A percentile compares a stretch with the other conserved stretches of the same genome.
Conservation (phyloP, 2,797 vertebrate genomes). For the Xiphophorus birchmanni region DNA sequence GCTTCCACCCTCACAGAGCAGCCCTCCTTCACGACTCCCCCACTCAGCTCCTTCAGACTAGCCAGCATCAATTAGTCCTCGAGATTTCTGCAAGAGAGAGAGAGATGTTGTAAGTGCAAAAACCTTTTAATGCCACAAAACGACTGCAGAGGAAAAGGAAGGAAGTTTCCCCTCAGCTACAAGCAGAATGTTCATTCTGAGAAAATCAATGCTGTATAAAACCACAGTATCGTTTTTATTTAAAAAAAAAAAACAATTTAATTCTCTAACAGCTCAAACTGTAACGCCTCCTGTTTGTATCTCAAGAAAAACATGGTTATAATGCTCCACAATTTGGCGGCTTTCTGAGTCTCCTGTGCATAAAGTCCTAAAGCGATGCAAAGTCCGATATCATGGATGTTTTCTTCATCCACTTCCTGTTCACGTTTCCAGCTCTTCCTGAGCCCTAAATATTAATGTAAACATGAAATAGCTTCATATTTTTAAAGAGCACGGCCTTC, state of each 20-base stretch:
- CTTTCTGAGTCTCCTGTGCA: background rate
- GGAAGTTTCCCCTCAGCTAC: background rate
- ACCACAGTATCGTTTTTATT: background rate
- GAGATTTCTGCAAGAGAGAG: background rate
- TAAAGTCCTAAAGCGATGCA: background rate
- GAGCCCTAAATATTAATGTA: background rate
- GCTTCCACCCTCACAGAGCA: too few species aligned
- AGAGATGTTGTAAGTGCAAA: background rate
- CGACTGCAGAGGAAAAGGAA: background rate
- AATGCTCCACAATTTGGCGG: background rate
- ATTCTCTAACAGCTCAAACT: background rate
- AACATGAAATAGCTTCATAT: background rate
- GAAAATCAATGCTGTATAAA: background rate
- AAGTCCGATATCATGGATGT: background rate
- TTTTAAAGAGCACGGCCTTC: background rate
- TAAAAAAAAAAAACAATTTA: background rate
- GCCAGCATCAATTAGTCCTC: too few species aligned
- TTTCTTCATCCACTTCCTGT: background rate
- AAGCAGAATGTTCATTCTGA: background rate
- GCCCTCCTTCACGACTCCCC: too few species aligned
- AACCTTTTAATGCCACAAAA: background rate
- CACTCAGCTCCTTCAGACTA: too few species aligned
- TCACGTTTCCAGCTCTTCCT: background rate
- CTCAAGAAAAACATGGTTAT: background rate
- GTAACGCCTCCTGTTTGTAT: background rate